Evolutionary conservation across 2,888 invertebrate genomes (phyloP).

Genomic region (Colletes collaris): DNA sequence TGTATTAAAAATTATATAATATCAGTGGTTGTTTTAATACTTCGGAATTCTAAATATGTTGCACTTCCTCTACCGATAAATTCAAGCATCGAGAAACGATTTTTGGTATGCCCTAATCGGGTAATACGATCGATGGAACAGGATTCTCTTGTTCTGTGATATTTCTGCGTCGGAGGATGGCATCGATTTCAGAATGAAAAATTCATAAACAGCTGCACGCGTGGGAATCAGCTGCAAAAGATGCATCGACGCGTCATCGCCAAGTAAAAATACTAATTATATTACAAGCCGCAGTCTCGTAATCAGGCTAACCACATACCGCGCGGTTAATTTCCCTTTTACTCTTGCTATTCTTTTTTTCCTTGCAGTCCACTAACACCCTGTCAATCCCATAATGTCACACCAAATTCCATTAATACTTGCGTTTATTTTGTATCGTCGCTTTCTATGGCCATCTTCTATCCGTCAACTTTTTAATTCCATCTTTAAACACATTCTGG

Average conservation of each 20-base stretch:
- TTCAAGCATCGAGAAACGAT: neutral
- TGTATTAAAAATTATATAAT: no score
- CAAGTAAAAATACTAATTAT: constrained; percentile 44
- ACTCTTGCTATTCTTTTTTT: constrained; percentile 17
- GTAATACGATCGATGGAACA: constrained; percentile 11
- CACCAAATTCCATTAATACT: no score
- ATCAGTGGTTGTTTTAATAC: no score
- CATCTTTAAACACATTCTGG: no score
- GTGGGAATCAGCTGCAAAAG: constrained; percentile 46
- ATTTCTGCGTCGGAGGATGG: constrained; percentile 1
- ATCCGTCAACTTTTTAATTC: no score
- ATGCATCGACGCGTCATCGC: constrained; percentile 40
- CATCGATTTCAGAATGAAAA: constrained; percentile 35
- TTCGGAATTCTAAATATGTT: no score
- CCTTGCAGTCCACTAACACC: no score
- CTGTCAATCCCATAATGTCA: no score
- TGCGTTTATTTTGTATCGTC: no score
- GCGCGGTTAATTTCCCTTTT: constrained; percentile 37
- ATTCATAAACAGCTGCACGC: constrained; percentile 29
- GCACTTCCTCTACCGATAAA: no score
- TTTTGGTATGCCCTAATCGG: neutral
- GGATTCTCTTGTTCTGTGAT: neutral
- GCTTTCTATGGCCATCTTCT: no score
- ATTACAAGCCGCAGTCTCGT: constrained; percentile 37
- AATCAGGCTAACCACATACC: constrained; percentile 38